phyloP scores from a whole-genome alignment of 2,888 invertebrate genomes.

The Temnothorax ravouxi region DNA sequence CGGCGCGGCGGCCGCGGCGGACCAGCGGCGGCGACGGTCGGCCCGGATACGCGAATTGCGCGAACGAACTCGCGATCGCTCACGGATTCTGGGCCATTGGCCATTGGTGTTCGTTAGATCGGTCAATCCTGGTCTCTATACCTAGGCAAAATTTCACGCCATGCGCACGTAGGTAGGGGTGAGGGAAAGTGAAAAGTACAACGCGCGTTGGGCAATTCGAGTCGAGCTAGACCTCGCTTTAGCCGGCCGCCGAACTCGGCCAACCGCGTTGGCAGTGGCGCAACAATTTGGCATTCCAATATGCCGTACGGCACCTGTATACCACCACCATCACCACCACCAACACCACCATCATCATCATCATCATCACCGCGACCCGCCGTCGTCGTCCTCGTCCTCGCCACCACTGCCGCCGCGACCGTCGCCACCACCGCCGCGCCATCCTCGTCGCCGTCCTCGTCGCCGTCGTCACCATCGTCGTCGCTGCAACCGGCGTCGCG shows the following conservation, averaged over 20 bases:
- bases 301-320: slow-evolving; percentile 62
- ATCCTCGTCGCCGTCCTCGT: neutral
- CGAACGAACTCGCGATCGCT: slow-evolving; percentile 62
- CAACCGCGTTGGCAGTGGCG: slow-evolving; percentile 79
- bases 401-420: neutral
- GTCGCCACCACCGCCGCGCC: neutral
- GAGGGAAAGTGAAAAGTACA: slow-evolving; percentile 84
- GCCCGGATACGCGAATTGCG: slow-evolving; percentile 27
- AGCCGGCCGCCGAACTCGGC: slow-evolving; percentile 75
- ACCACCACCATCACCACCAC: slow-evolving; percentile 32
- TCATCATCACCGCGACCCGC: neutral
- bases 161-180: slow-evolving; percentile 64
- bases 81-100: slow-evolving; percentile 75
- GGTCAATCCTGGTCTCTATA: slow-evolving; percentile 25
- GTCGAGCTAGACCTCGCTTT: slow-evolving; percentile 73
- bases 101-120: slow-evolving; percentile 39
- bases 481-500: slow-evolving; percentile 10
- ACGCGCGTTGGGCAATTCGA: slow-evolving; percentile 80
- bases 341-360: neutral
- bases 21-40: neutral
- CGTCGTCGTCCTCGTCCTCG: neutral
- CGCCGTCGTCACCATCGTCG: neutral
- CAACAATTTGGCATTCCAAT: slow-evolving; percentile 85
- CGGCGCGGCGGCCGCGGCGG: neutral
- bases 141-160: slow-evolving; percentile 74